Conservation (phyloP, 2,888 invertebrate genomes). For the Trypoxylon attenuatum region DNA sequence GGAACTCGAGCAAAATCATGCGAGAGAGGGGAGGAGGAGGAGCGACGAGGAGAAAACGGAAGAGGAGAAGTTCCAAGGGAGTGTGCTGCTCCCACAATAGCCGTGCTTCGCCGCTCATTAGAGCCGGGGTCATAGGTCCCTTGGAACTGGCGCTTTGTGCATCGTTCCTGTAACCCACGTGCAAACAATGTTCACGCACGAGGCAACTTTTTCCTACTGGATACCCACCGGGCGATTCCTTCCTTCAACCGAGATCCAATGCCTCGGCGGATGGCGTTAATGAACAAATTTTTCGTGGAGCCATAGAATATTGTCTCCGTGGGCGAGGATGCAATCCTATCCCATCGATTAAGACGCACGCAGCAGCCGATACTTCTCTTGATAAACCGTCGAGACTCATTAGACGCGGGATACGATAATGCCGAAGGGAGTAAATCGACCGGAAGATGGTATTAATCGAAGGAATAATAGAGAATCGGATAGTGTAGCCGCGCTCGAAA, state of each 20-base stretch:
- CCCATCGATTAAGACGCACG: too few species aligned
- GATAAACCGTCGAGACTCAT: too few species aligned
- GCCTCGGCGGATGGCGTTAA: background rate
- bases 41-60: constrained; percentile 7
- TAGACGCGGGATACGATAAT: too few species aligned
- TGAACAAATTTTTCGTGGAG: too few species aligned
- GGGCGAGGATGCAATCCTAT: too few species aligned
- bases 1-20: constrained; percentile 7
- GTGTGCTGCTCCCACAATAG: constrained; percentile 58
- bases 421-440: background rate
- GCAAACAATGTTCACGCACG: constrained; percentile 59
- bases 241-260: background rate
- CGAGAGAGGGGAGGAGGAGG: constrained; percentile 5
- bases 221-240: background rate
- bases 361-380: too few species aligned
- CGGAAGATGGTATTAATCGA: background rate
- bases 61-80: constrained; percentile 22
- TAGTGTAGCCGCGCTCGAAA: background rate
- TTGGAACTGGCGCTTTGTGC: constrained; percentile 61
- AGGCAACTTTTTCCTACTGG: constrained; percentile 24
- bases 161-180: constrained; percentile 54
- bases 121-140: constrained; percentile 65
- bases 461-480: too few species aligned
- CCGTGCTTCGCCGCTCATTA: constrained; percentile 69
- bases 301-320: background rate